Evolutionary conservation across 2,888 invertebrate species (phyloP).

Genomic region (Osmoderma eremita): DNA sequence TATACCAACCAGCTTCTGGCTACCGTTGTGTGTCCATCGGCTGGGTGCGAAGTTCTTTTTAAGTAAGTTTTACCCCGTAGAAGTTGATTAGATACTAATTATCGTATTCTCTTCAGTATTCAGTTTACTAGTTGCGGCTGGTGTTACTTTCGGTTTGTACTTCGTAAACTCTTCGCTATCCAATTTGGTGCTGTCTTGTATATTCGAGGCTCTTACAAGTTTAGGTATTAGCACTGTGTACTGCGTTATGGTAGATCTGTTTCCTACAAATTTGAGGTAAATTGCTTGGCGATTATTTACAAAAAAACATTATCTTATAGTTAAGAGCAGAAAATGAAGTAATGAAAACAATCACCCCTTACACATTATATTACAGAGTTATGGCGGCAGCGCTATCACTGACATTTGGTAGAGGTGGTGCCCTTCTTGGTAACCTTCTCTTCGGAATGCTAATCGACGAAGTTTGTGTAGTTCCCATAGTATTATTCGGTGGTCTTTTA

Average conservation of each 20-base stretch:
- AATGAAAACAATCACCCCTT: not conserved
- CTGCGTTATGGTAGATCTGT: conserved; percentile 83
- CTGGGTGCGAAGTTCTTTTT: conserved; percentile 85
- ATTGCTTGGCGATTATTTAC: conserved; percentile 35
- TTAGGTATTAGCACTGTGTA: conserved; percentile 83
- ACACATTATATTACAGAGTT: conserved; percentile 67
- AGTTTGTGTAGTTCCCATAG: conserved; percentile 80
- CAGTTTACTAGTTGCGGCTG: conserved; percentile 77
- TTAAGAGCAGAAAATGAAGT: not conserved
- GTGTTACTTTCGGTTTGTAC: conserved; percentile 79
- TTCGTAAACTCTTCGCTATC: conserved; percentile 77
- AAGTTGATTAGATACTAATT: conserved; percentile 8
- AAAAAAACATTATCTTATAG: not conserved
- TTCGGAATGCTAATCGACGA: conserved; percentile 84
- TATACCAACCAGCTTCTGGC: conserved; percentile 81
- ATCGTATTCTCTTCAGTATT: conserved; percentile 67
- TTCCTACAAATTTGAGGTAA: conserved; percentile 84
- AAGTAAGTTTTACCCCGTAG: conserved; percentile 67
- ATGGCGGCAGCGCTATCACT: conserved; percentile 84
- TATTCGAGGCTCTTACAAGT: conserved; percentile 83
- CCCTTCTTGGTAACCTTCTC: conserved; percentile 78
- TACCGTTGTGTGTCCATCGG: conserved; percentile 81
- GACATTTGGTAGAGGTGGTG: conserved; percentile 82
- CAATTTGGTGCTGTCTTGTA: conserved; percentile 79
- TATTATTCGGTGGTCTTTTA: conserved; percentile 77